These are phyloP conservation scores for Alosa alosa DNA, from an alignment of 2,113 vertebrate genomes.

Conservation along the genomic window DNA sequence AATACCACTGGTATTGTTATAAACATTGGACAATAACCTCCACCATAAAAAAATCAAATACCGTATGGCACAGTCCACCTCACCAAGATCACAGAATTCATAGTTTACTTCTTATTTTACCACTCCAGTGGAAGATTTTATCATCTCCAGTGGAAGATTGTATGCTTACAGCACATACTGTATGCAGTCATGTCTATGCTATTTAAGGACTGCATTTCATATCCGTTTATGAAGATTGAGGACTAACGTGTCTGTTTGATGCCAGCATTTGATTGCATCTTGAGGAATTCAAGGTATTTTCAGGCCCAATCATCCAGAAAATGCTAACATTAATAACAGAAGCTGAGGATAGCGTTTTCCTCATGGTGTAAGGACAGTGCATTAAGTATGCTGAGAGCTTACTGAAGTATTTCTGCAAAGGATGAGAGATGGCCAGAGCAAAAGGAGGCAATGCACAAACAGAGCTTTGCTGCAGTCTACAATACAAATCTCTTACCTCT, in stretches of 20 bases:
- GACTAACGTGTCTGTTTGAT: not conserved
- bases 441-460: not conserved
- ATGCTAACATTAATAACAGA: conserved; percentile 39
- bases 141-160: not conserved
- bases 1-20: too few relatives aligned
- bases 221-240: too few relatives aligned
- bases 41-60: too few relatives aligned
- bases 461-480: not conserved
- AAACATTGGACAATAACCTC: too few relatives aligned
- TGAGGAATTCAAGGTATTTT: not conserved
- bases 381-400: conserved; percentile 26
- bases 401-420: not conserved
- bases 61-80: too few relatives aligned
- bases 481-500: not conserved
- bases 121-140: not conserved
- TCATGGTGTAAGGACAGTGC: conserved; percentile 1
- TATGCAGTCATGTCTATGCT: not conserved
- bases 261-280: not conserved
- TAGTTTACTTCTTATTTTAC: too few relatives aligned
- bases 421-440: not conserved
- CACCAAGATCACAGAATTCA: too few relatives aligned
- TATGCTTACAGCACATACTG: not conserved
- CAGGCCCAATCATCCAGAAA: not conserved
- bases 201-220: not conserved
- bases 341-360: not conserved